Evolutionary conservation across 2,888 invertebrate species (phyloP), one percentile per base, ranked within the genome.

Genomic region (Leucophenga montana): DNA sequence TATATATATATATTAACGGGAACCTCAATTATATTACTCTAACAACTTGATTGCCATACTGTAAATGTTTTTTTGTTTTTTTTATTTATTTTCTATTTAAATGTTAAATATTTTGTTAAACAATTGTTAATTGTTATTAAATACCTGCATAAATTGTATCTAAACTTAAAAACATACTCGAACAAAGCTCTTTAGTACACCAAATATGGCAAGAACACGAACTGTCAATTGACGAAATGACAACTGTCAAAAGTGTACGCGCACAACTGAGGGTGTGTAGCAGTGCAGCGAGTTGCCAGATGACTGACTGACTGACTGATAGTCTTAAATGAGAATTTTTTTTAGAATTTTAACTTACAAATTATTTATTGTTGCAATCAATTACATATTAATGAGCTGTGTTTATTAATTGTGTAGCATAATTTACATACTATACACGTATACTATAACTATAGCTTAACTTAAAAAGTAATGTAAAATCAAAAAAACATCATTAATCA

Each of bases 401-500:
- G 16, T 16, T 18, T 50, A 16, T 50, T 50, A 50, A 39, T 39
- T 11, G 39, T 39, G 8, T 11, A 39, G n/a, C n/a, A n/a, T n/a
- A n/a, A n/a, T n/a, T n/a, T n/a, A n/a, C n/a, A n/a, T n/a, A n/a
- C n/a, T n/a, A n/a, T n/a, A n/a, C n/a, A n/a, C n/a, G n/a, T n/a
- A n/a, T n/a, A n/a, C n/a, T n/a, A n/a, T n/a, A n/a, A n/a, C n/a
- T n/a, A n/a, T n/a, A n/a, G n/a, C n/a, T n/a, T n/a, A n/a, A n/a
- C n/a, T n/a, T n/a, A n/a, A n/a, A n/a, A n/a, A n/a, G n/a, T 8
- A 39, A 3, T 39, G 3, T 39, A 14, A 57, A 57, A 57, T n/a
- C 22, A 57, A 27, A 18, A 20, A 66, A 67, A 74, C 79, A 73
- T 83, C 86, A 85, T 84, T 84, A 84, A 86, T 84, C 83, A 85